Conservation (phyloP, 2,113 vertebrate genomes). For the Indicator indicator region DNA sequence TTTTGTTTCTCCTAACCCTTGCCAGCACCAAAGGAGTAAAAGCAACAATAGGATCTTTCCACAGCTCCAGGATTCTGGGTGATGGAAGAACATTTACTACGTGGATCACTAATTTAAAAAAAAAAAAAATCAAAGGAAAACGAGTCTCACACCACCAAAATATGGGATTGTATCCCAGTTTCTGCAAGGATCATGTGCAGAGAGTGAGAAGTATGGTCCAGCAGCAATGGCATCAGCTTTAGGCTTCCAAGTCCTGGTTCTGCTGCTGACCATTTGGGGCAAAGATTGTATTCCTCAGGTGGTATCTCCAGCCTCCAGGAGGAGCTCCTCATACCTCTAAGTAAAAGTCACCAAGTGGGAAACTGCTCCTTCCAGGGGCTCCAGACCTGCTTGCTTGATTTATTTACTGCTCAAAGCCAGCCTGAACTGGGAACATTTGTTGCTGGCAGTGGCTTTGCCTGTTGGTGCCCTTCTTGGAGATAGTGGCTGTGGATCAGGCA, state of each 20-base stretch:
- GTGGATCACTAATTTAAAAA: background rate
- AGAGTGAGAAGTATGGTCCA: background rate
- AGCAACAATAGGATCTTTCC: background rate
- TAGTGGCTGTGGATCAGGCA: background rate
- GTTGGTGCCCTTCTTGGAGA: background rate
- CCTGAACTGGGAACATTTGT: too few species aligned
- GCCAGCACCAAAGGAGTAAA: background rate
- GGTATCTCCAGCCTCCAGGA: background rate
- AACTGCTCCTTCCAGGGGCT: background rate
- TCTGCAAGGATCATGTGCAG: background rate
- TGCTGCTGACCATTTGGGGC: background rate
- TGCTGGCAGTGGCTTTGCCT: too few species aligned
- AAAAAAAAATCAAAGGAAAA: background rate
- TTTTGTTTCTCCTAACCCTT: background rate
- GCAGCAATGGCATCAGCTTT: background rate
- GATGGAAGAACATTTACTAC: background rate
- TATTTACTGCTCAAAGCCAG: background rate
- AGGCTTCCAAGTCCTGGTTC: background rate
- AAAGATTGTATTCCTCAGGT: background rate
- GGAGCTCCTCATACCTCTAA: background rate
- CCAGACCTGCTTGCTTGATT: background rate
- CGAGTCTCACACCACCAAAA: background rate
- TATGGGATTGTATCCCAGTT: background rate
- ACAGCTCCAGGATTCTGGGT: accelerated
- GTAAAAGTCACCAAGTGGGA: background rate